Evolutionary conservation across 2,888 invertebrate genomes (phyloP).

Genomic region (Stictocephala bisonia): DNA sequence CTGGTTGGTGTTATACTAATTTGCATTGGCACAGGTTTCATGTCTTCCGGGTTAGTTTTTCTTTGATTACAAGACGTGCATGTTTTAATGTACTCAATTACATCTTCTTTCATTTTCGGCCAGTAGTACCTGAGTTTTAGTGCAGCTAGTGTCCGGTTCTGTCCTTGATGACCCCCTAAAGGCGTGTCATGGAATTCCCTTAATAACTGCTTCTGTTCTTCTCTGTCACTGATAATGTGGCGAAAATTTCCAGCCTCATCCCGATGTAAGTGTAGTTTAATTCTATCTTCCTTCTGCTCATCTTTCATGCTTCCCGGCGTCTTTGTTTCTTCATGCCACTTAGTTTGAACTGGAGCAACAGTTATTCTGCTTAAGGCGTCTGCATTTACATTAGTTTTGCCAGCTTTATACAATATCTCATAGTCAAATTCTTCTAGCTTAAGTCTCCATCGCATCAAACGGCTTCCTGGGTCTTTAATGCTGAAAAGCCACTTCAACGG

Average conservation of each 20-base stretch:
- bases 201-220: not conserved
- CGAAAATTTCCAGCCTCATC: no score
- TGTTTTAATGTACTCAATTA: not conserved
- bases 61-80: not conserved
- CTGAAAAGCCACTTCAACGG: slow-evolving; percentile 62
- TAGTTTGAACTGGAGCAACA: no score
- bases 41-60: no score
- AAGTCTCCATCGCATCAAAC: not conserved
- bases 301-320: no score
- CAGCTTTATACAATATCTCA: not conserved
- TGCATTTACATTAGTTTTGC: not conserved
- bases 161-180: slow-evolving; percentile 1
- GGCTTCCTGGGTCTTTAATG: not conserved
- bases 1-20: no score
- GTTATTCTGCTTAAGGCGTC: not conserved
- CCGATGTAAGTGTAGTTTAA: no score
- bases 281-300: no score
- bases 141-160: not conserved
- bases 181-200: slow-evolving; percentile 11
- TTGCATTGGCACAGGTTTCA: no score
- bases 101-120: not conserved
- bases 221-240: no score
- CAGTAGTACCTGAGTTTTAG: not conserved
- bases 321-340: no score
- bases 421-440: not conserved